Conservation (phyloP, 2,797 vertebrate genomes). For the Myotis vivesi region DNA sequence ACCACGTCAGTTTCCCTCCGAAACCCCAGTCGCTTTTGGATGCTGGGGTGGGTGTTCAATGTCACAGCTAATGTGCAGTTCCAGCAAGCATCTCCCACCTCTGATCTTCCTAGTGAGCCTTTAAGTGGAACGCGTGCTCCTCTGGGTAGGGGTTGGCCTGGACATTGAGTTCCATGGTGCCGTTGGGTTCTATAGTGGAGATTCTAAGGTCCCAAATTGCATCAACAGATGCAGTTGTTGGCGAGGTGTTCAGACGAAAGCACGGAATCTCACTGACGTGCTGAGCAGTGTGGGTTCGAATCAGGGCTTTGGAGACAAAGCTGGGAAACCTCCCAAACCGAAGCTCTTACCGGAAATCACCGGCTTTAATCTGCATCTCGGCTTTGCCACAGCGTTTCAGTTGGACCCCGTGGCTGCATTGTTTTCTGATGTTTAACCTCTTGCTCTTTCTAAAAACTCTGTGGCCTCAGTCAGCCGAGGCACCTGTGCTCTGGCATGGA, state of each 20-base stretch:
- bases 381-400: neutral
- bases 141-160: neutral
- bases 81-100: neutral
- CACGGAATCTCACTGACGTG: neutral
- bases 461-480: neutral
- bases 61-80: neutral
- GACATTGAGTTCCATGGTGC: neutral
- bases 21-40: neutral
- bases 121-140: neutral
- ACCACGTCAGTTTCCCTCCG: neutral
- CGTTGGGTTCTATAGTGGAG: neutral
- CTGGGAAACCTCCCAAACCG: neutral
- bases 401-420: neutral
- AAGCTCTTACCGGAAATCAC: neutral
- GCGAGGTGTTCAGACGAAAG: constrained; percentile 1
- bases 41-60: neutral
- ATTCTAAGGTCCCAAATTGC: neutral
- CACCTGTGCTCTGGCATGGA: neutral
- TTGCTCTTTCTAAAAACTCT: neutral
- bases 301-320: neutral
- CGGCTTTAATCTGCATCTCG: neutral
- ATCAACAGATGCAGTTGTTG: constrained; percentile 1
- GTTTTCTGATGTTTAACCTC: constrained; percentile 12
- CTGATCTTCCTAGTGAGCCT: neutral
- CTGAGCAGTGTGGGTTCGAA: constrained; percentile 40